phyloP scores from a whole-genome alignment of 2,797 vertebrate genomes.

The Toxotes lorentzi region DNA sequence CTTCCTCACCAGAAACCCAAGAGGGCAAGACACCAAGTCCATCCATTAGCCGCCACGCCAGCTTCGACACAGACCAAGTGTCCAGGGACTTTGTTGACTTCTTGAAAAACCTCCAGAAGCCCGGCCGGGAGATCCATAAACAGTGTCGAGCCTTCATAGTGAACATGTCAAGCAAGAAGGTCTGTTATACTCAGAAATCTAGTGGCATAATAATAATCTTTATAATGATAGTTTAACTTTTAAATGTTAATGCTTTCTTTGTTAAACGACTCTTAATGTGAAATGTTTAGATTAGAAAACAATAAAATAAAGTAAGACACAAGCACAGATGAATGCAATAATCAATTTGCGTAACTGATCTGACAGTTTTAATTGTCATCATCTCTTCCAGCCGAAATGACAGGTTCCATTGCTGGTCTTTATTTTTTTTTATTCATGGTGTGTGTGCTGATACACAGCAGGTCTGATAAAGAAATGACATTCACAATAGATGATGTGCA shows the following conservation, averaged over 20 bases:
- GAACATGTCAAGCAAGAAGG: conserved; percentile 93
- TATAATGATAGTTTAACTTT: neutral
- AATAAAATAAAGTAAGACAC: too few relatives aligned
- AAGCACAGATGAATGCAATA: too few relatives aligned
- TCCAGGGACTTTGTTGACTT: conserved; percentile 96
- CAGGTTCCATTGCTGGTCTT: too few relatives aligned
- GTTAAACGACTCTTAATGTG: too few relatives aligned
- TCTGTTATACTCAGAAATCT: conserved; percentile 54
- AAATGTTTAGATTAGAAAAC: too few relatives aligned
- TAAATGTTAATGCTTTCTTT: neutral
- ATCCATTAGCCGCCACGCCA: conserved; percentile 91
- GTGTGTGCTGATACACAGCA: neutral
- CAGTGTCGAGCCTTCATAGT: conserved; percentile 92
- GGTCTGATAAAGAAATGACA: neutral
- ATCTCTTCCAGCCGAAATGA: too few relatives aligned
- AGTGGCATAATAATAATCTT: neutral
- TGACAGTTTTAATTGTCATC: too few relatives aligned
- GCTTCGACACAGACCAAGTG: conserved; percentile 93
- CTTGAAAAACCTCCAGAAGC: conserved; percentile 92
- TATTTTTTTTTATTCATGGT: neutral
- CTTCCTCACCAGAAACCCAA: conserved; percentile 85
- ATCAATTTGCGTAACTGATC: too few relatives aligned
- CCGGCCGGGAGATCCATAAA: conserved; percentile 94
- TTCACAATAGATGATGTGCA: neutral
- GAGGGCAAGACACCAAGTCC: conserved; percentile 93